Percentiles rank a stretch among this genome's conserved stretches.
Evolutionary conservation across 2,888 invertebrate genomes (phyloP).

Genomic region (Platycheirus rosarum): DNA sequence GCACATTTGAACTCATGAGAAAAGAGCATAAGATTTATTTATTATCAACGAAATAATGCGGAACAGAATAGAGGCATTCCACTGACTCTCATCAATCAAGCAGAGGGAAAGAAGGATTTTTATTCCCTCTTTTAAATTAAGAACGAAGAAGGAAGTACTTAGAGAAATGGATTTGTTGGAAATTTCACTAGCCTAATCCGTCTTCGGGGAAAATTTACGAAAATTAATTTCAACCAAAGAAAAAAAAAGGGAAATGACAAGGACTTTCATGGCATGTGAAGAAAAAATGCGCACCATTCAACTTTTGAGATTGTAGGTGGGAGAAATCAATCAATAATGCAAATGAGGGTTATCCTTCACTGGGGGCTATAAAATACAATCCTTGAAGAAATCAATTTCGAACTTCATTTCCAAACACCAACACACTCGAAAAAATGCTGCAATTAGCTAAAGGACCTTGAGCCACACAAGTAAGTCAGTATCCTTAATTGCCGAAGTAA

Average conservation of each 20-base stretch:
- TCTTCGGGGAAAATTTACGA: constrained; percentile 62
- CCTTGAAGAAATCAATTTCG: no score
- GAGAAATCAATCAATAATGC: no score
- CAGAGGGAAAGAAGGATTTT: constrained; percentile 48
- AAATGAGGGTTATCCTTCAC: no score
- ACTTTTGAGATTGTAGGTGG: no score
- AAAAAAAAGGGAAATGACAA: constrained; percentile 52
- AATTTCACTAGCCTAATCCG: constrained; percentile 72
- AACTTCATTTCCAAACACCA: no score
- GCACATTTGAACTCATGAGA: background rate
- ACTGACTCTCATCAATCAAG: constrained; percentile 69
- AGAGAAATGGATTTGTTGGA: constrained; percentile 74
- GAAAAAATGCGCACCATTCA: no score
- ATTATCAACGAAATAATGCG: background rate
- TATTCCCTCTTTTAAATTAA: constrained; percentile 62
- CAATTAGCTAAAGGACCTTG: no score
- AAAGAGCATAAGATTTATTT: background rate
- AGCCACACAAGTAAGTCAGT: no score
- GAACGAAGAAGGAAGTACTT: constrained; percentile 70
- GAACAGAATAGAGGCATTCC: constrained; percentile 56
- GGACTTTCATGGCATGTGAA: constrained; percentile 36
- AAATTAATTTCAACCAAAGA: constrained; percentile 39
- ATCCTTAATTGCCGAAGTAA: no score
- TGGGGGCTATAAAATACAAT: no score
- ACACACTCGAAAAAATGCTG: no score